Percentiles rank a stretch among this genome's conserved stretches.
phyloP scores from a whole-genome alignment of 2,797 vertebrate genomes.

The Anas georgica region DNA sequence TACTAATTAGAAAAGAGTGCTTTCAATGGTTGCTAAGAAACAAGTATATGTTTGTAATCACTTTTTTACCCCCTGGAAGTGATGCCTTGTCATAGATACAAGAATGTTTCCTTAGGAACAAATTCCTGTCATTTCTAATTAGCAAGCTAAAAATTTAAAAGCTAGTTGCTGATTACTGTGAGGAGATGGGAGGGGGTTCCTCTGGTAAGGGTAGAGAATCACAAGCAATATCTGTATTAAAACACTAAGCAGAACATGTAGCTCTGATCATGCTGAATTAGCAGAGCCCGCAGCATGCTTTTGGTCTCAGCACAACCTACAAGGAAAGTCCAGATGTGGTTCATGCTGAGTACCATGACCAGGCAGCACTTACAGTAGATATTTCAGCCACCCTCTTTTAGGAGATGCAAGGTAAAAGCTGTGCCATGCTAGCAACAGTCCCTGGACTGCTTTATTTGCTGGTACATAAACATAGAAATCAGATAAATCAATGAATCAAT shows the following conservation, averaged over 20 bases:
- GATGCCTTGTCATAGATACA: constrained; percentile 39
- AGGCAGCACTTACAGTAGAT: background rate
- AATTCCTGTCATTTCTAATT: constrained; percentile 12
- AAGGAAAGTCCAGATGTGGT: background rate
- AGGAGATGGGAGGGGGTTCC: background rate
- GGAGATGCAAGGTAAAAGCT: background rate
- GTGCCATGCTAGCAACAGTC: background rate
- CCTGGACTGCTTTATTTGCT: background rate
- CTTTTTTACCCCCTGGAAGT: constrained; percentile 44
- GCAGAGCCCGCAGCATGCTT: background rate
- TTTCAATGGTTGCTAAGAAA: constrained; percentile 74
- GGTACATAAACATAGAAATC: background rate
- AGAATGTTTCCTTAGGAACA: constrained; percentile 61
- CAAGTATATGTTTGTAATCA: constrained; percentile 47
- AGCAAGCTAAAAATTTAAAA: constrained; percentile 20
- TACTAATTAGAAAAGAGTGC: constrained; percentile 59
- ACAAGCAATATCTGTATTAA: background rate
- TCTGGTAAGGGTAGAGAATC: background rate
- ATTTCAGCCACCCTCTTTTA: background rate
- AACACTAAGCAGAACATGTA: background rate
- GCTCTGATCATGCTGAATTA: background rate
- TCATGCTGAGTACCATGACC: too few relatives aligned
- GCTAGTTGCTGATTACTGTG: constrained; percentile 10
- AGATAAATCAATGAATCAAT: background rate
- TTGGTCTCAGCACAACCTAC: background rate